Evolutionary conservation across 1,140 invertebrate species (phyloP).

Genomic region (Drosophila biarmipes): DNA sequence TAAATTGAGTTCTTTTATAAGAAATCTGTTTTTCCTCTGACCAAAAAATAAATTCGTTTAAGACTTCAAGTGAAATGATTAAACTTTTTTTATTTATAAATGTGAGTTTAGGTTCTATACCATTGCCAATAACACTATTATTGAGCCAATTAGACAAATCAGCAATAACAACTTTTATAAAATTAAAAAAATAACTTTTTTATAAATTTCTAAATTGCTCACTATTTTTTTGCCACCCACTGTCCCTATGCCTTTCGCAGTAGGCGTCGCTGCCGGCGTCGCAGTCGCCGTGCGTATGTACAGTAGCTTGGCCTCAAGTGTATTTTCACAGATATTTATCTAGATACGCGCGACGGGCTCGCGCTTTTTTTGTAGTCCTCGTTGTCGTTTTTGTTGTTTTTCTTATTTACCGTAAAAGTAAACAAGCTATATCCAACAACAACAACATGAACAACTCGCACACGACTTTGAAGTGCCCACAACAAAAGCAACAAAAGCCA

Average conservation of each 20-base stretch:
- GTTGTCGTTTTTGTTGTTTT: slow-evolving; percentile 13
- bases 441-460: slow-evolving; percentile 30
- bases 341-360: slow-evolving; percentile 72
- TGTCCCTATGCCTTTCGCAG: slow-evolving; percentile 16
- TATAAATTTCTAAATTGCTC: background rate
- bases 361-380: slow-evolving; percentile 29
- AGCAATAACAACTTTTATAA: too few relatives aligned
- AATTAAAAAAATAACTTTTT: background rate
- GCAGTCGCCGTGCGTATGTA: slow-evolving; percentile 61
- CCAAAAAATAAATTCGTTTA: too few relatives aligned
- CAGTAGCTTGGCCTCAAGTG: slow-evolving; percentile 77
- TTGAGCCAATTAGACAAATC: too few relatives aligned
- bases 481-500: slow-evolving; percentile 18
- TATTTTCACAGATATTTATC: slow-evolving; percentile 78
- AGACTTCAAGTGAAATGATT: too few relatives aligned
- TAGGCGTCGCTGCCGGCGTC: slow-evolving; percentile 4
- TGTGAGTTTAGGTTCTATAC: too few relatives aligned
- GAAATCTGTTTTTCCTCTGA: too few relatives aligned
- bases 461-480: slow-evolving; percentile 56
- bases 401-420: slow-evolving; percentile 59
- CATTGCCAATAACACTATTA: too few relatives aligned
- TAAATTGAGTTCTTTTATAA: too few relatives aligned
- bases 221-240: slow-evolving; percentile 3
- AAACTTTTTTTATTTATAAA: too few relatives aligned
- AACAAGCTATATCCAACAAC: slow-evolving; percentile 39